Percentiles rank a stretch among this genome's conserved stretches.
Evolutionary conservation across 2,888 invertebrate genomes (phyloP).

Genomic region (Carpatolechia fugitivella): DNA sequence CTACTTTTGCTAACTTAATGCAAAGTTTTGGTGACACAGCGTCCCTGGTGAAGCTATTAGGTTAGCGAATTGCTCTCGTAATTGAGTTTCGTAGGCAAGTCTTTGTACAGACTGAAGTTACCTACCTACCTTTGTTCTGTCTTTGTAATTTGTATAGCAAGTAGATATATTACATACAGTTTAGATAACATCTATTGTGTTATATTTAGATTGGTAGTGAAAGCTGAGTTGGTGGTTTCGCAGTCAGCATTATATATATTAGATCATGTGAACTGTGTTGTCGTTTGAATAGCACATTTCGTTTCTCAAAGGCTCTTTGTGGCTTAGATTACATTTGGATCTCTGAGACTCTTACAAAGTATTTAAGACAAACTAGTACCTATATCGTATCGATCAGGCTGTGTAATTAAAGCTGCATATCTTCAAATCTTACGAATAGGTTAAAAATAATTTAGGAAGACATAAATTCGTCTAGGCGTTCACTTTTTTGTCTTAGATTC

Average conservation of each 20-base stretch:
- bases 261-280: constrained; percentile 21
- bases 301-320: constrained; percentile 4
- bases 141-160: constrained; percentile 53
- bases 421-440: too few relatives aligned
- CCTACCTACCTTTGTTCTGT: constrained; percentile 45
- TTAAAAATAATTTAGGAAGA: too few relatives aligned
- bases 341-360: neutral
- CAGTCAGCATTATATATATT: constrained; percentile 21
- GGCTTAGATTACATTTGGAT: neutral
- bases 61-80: constrained; percentile 70
- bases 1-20: constrained; percentile 44
- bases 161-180: constrained; percentile 24
- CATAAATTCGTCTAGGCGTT: too few relatives aligned
- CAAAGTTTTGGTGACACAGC: constrained; percentile 74
- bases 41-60: constrained; percentile 63
- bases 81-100: constrained; percentile 75
- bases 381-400: too few relatives aligned
- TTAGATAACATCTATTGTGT: constrained; percentile 35
- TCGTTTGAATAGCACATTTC: neutral
- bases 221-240: constrained; percentile 37
- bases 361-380: neutral
- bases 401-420: too few relatives aligned
- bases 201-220: constrained; percentile 45
- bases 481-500: too few relatives aligned
- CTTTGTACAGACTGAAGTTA: constrained; percentile 53